Evolutionary conservation across 2,888 invertebrate species (phyloP).

Genomic region (Stenodema calcarata): DNA sequence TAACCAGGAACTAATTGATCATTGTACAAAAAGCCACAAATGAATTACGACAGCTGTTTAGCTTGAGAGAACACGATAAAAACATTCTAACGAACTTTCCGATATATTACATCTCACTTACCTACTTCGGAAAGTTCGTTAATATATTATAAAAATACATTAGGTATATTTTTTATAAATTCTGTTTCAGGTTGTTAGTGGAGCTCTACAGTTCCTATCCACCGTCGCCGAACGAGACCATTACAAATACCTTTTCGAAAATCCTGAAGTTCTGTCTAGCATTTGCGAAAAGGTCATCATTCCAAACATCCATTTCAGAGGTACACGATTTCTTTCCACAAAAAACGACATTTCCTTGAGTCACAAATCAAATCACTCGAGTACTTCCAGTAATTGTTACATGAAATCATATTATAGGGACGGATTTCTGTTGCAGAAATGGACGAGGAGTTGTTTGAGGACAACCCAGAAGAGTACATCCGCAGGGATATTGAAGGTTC

Average conservation of each 20-base stretch:
- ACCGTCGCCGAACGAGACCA: constrained; percentile 91
- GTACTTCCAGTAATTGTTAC: not conserved
- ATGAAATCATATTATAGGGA: not conserved
- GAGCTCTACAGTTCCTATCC: constrained; percentile 92
- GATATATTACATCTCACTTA: too few species aligned
- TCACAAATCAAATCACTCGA: not conserved
- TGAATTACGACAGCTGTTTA: too few species aligned
- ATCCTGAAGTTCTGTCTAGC: constrained; percentile 81
- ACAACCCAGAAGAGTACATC: constrained; percentile 97
- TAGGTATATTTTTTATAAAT: too few species aligned
- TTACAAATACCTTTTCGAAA: constrained; percentile 88
- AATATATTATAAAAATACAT: too few species aligned
- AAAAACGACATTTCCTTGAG: not conserved
- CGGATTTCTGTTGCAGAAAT: constrained; percentile 67
- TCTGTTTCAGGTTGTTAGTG: constrained; percentile 85
- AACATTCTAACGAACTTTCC: too few species aligned
- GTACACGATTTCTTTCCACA: constrained; percentile 62
- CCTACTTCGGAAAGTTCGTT: too few species aligned
- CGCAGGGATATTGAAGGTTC: constrained; percentile 97
- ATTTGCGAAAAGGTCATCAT: constrained; percentile 99
- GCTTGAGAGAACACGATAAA: too few species aligned
- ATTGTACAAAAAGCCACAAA: too few species aligned
- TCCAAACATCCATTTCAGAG: constrained; percentile 96
- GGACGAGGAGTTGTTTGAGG: constrained; percentile 96
- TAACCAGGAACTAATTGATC: too few species aligned